Base-by-base conservation (phyloP, 2,113 vertebrate species). In the Muntiacus muntjak region DNA sequence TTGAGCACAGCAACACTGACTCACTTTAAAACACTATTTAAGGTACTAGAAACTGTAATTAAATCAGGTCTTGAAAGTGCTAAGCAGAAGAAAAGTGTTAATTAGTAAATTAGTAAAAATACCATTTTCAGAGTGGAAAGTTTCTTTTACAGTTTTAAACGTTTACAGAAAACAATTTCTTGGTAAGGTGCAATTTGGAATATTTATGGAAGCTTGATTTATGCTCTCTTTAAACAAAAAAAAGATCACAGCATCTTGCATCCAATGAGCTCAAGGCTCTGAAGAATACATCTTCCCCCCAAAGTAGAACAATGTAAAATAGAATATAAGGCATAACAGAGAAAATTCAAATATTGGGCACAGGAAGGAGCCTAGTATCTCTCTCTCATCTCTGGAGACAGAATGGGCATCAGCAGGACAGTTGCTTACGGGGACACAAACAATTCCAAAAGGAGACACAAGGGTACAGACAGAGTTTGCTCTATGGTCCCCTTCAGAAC, bases 41-140 rank as follows among this genome's bases (percentile, higher is more conserved):
- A 98, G 98, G 97, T 97, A 98, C 96, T 98, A 97, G 96, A 91
- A 98, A 97, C 97, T 98, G 94, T 98, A 98, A 99, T 98, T 98
- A 98, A 98, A 98, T 97, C 96, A 95, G 89, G 94, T 98, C 97
- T 97, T 98, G 97, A 98, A 98, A 98, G 98, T 98, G 98, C 96
- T 97, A 98, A 98, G 92, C 91, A 94, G 96, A 97, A 98, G 92
- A 97, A 98, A 98, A 97, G 96, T 98, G 98, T 97, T 99, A 99
- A 99, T 99, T 98, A 98, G 98, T 97, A 97, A 98, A 98, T 98
- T 98, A 98, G 97, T 98, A 96, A 98, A 98, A 96, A 97, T 76
- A 87, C 71, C 90, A 97, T 93, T 97, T 98, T 98, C 97, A 91
- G 94, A 96, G 87, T 57, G 79, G 81, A 94, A 96, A 67, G 54